Conservation (phyloP, 2,888 invertebrate species). For the Smittia aterrima region DNA sequence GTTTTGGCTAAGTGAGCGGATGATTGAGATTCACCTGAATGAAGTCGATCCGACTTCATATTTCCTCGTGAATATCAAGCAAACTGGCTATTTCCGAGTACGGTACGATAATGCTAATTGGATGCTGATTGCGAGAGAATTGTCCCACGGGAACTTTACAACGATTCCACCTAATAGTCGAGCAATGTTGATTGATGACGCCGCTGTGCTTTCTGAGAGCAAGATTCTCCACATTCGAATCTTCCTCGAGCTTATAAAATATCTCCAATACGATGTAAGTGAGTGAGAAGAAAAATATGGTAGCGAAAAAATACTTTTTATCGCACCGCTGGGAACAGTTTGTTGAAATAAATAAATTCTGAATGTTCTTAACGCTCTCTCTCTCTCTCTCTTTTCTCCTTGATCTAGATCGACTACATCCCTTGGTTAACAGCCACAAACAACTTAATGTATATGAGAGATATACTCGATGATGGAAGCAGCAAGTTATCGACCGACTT, state of each 20-base stretch:
- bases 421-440: conserved; percentile 34
- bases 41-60: conserved; percentile 8
- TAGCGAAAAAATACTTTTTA: neutral
- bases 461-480: conserved; percentile 2
- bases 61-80: conserved; percentile 28
- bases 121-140: conserved; percentile 38
- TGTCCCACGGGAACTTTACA: neutral
- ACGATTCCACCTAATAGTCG: conserved; percentile 20
- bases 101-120: conserved; percentile 39
- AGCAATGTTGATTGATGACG: conserved; percentile 38
- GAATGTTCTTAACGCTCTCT: neutral
- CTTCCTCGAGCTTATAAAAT: conserved; percentile 32
- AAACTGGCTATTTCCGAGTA: conserved; percentile 32
- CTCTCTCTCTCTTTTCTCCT: neutral
- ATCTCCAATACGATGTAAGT: conserved; percentile 27
- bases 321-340: conserved; percentile 12
- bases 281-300: neutral
- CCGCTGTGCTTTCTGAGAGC: conserved; percentile 14
- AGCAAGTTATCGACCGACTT: conserved; percentile 25
- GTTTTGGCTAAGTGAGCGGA: neutral
- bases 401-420: conserved; percentile 22
- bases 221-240: conserved; percentile 24
- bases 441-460: conserved; percentile 4
- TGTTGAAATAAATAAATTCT: conserved; percentile 17
- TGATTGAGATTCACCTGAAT: conserved; percentile 7